Percentiles rank a stretch among this genome's conserved stretches.
Evolutionary conservation across 2,888 invertebrate species (phyloP).

Genomic region (Heliconius cydno): DNA sequence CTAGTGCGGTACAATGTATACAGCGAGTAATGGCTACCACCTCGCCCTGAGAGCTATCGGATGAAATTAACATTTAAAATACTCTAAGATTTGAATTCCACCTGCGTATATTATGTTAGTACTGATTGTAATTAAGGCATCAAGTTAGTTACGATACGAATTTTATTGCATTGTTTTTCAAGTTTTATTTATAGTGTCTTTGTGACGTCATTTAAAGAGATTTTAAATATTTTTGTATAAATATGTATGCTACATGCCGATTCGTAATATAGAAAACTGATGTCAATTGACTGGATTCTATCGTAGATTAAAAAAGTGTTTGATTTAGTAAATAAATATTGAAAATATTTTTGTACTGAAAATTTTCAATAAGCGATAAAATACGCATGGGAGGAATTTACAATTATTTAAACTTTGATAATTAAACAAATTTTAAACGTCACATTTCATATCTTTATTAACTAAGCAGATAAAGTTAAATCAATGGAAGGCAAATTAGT

Average conservation of each 20-base stretch:
- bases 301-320: background rate
- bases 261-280: background rate
- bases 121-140: background rate
- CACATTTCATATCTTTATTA: background rate
- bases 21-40: slow-evolving; percentile 9
- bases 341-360: background rate
- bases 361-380: background rate
- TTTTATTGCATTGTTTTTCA: background rate
- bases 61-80: background rate
- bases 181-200: background rate
- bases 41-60: background rate
- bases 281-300: background rate
- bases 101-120: background rate
- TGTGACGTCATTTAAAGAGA: background rate
- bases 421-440: too few species aligned
- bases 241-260: background rate
- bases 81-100: background rate
- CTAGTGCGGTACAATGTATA: slow-evolving; percentile 12
- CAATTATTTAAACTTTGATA: background rate
- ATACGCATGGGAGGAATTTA: background rate
- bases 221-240: background rate
- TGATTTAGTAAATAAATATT: too few species aligned
- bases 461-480: background rate
- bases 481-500: slow-evolving; percentile 6
- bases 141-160: background rate